Conservation (phyloP, 92 coral and sea anemone species). For the Porites divaricata region DNA sequence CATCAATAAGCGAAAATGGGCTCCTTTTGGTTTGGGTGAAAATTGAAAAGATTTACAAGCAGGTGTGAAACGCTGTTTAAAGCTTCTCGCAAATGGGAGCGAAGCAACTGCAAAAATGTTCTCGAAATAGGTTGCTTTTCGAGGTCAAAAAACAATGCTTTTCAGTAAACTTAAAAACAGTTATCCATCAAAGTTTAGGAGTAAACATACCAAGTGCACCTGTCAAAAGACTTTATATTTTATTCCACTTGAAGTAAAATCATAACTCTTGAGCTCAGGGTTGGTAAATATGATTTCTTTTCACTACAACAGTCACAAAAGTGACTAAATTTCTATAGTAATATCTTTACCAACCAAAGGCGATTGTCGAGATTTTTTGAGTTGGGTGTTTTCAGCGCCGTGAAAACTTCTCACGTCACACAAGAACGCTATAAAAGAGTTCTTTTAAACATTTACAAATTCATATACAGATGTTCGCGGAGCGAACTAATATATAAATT, state of each 20-base stretch:
- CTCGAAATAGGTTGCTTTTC: neutral
- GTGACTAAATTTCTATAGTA: slow-evolving; percentile 7
- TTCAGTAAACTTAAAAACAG: slow-evolving; percentile 24
- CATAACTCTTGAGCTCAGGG: slow-evolving; percentile 17
- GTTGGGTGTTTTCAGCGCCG: too few relatives aligned
- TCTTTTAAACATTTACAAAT: slow-evolving; percentile 40
- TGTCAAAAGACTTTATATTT: slow-evolving; percentile 5
- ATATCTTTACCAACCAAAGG: neutral
- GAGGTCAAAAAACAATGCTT: neutral
- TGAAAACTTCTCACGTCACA: slow-evolving; percentile 10
- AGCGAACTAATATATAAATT: slow-evolving; percentile 34
- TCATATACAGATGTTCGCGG: slow-evolving; percentile 33
- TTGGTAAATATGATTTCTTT: neutral
- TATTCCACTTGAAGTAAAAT: slow-evolving; percentile 29
- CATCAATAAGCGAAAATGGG: slow-evolving; percentile 2
- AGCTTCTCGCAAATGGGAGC: slow-evolving; percentile 2
- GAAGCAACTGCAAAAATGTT: neutral
- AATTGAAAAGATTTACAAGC: slow-evolving; percentile 8
- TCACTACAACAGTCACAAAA: neutral
- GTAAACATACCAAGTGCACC: slow-evolving; percentile 18
- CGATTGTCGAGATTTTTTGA: neutral
- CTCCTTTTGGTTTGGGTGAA: neutral
- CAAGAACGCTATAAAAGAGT: slow-evolving; percentile 33
- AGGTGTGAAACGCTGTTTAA: neutral
- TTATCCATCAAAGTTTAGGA: slow-evolving; percentile 8